These are phyloP conservation scores for Lasioglossum albipes DNA, from an alignment of 1,140 invertebrate genomes.

Conservation along the genomic window DNA sequence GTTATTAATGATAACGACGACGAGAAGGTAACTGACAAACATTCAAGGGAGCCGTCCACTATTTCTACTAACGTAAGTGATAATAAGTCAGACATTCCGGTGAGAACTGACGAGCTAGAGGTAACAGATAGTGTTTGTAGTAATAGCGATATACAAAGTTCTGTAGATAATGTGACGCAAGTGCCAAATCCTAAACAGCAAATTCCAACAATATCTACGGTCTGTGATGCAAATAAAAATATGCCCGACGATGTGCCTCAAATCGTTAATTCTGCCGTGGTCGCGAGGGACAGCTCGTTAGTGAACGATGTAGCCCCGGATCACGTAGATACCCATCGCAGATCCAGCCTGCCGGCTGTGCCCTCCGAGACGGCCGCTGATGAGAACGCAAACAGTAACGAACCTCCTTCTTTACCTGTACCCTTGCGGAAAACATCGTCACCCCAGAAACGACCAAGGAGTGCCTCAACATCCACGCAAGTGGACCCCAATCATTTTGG, in stretches of 20 bases:
- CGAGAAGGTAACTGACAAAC: constrained; percentile 71
- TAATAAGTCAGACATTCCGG: constrained; percentile 74
- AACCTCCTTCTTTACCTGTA: constrained; percentile 74
- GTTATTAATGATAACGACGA: constrained; percentile 76
- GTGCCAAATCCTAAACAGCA: constrained; percentile 83
- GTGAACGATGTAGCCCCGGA: constrained; percentile 68
- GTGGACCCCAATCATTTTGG: constrained; percentile 91
- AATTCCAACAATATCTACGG: constrained; percentile 87
- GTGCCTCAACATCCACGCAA: constrained; percentile 89
- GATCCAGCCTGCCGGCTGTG: constrained; percentile 84
- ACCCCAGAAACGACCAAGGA: constrained; percentile 85
- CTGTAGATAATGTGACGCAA: constrained; percentile 80
- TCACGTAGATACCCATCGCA: constrained; percentile 79
- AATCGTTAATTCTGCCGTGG: constrained; percentile 77
- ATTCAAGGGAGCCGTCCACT: constrained; percentile 82
- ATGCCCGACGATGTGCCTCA: constrained; percentile 78
- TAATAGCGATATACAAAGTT: constrained; percentile 78
- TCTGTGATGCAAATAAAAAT: constrained; percentile 84
- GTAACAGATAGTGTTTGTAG: constrained; percentile 78
- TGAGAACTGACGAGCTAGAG: constrained; percentile 73
- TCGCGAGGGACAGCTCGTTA: constrained; percentile 70
- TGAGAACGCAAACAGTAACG: constrained; percentile 61
- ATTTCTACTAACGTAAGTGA: constrained; percentile 81
- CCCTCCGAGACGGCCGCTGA: constrained; percentile 79
- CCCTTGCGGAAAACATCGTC: constrained; percentile 74